These are phyloP conservation scores for Sesia apiformis DNA, from an alignment of 2,888 invertebrate species.

Conservation along the genomic window DNA sequence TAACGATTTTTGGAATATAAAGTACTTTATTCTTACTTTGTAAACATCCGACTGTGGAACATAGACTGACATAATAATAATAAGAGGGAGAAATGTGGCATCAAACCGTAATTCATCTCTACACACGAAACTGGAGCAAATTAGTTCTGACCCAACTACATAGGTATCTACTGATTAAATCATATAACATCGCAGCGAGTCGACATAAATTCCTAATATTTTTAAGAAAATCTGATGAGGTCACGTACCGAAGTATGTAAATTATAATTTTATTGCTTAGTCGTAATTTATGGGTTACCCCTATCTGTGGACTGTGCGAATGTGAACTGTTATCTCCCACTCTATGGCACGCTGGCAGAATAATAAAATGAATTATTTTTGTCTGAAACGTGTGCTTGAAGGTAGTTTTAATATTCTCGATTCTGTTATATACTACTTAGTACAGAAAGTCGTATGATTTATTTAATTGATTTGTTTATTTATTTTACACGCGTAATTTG, in stretches of 20 bases:
- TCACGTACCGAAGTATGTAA: constrained; percentile 27
- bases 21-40: too few relatives aligned
- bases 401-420: not conserved
- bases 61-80: too few relatives aligned
- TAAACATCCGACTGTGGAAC: too few relatives aligned
- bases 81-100: too few relatives aligned
- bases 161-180: too few relatives aligned
- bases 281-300: constrained; percentile 17
- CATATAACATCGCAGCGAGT: too few relatives aligned
- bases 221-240: constrained; percentile 16
- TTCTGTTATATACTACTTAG: not conserved
- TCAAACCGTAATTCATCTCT: too few relatives aligned
- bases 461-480: too few relatives aligned
- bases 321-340: not conserved
- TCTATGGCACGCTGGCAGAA: not conserved
- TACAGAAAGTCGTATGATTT: not conserved
- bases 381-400: not conserved
- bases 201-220: not conserved
- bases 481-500: too few relatives aligned
- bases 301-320: not conserved
- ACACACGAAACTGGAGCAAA: too few relatives aligned
- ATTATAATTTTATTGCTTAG: constrained; percentile 46
- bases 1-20: too few relatives aligned
- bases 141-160: too few relatives aligned
- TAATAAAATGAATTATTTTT: not conserved